Evolutionary conservation across 2,113 vertebrate species (phyloP), one percentile per base, ranked within the genome.

Genomic region (Archocentrus centrarchus): DNA sequence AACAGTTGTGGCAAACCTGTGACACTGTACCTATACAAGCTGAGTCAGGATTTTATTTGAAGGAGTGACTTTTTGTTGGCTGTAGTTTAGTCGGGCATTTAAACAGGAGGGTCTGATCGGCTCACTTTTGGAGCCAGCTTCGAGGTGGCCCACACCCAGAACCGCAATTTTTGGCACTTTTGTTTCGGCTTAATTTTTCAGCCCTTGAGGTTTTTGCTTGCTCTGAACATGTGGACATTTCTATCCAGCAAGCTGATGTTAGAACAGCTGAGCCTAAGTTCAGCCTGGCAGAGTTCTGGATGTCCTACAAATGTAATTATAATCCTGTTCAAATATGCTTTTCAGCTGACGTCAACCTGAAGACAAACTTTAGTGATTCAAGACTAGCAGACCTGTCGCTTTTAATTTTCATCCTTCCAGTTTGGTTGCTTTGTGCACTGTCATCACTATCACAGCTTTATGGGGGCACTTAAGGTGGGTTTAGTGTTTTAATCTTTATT

Each of bases 161-260:
- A 68, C n/a, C 5, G 24, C 63, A 0, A 39, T 68, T 66, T 66
- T 7, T 68, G 17, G 15, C 2, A 32, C 20, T n/a, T 57, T 57
- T 57, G 27, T 32, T 32, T 0, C 18, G 17, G 32, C 17, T 62
- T 35, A 18, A 11, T 10, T 35, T 66, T 44, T 13, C 37, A 27
- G 39, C 8, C 37, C 62, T 15, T 64, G 8, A 17, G n/a, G 10
- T 11, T 62, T 13, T 37, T 1, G 22, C 35, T 18, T 18, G 15
- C 50, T 44, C 37, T 0, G 0, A 44, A 7, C 37, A 44, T 15
- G 0, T 15, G 63, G 22, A 1, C 0, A 1, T 17, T 15, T 41
- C 11, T 41, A 20, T 6, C 4, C 0, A 64, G 37, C 3, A 22
- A 41, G 20, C 35, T 64, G 62, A 41, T 41, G 20, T 39, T 39